Percentiles rank a stretch among this genome's conserved stretches.
These are phyloP conservation scores for Buathra laborator DNA, from an alignment of 2,888 invertebrate species.

Conservation along the genomic window DNA sequence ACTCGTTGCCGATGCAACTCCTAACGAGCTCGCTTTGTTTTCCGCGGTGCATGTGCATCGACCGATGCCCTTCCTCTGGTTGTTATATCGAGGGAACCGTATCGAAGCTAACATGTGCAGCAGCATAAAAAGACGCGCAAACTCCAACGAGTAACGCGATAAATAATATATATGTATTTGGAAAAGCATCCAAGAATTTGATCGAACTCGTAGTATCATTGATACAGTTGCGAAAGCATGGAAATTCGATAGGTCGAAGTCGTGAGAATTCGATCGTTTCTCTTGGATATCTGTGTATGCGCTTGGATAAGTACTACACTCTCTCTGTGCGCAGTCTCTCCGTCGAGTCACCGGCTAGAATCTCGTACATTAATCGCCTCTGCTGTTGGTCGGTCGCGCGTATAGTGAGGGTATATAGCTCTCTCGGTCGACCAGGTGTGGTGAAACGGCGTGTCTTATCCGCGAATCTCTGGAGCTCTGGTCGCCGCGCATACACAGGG, in stretches of 20 bases:
- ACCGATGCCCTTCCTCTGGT: constrained; percentile 26
- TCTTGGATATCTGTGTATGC: constrained; percentile 13
- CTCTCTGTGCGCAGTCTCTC: neutral
- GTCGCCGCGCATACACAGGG: constrained; percentile 51
- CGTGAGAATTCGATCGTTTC: constrained; percentile 67
- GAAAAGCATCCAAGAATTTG: constrained; percentile 47
- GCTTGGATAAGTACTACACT: neutral
- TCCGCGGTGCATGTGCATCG: constrained; percentile 78
- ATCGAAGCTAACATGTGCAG: constrained; percentile 25
- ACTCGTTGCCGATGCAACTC: constrained; percentile 83
- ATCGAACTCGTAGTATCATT: constrained; percentile 42
- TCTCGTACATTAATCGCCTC: constrained; percentile 70
- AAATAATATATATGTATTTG: constrained; percentile 33
- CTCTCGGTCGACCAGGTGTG: constrained; percentile 69
- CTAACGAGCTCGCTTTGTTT: constrained; percentile 85
- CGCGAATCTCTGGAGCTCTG: constrained; percentile 64
- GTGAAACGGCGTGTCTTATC: constrained; percentile 71
- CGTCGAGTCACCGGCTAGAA: constrained; percentile 64
- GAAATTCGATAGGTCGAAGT: constrained; percentile 64
- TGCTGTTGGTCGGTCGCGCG: constrained; percentile 29
- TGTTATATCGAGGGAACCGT: constrained; percentile 13
- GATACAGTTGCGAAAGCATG: constrained; percentile 38
- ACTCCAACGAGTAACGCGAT: neutral
- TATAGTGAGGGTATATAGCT: constrained; percentile 38
- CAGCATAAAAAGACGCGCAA: neutral